Base-by-base conservation (phyloP, 2,797 vertebrate genomes). In the Enteromius anoplus region DNA sequence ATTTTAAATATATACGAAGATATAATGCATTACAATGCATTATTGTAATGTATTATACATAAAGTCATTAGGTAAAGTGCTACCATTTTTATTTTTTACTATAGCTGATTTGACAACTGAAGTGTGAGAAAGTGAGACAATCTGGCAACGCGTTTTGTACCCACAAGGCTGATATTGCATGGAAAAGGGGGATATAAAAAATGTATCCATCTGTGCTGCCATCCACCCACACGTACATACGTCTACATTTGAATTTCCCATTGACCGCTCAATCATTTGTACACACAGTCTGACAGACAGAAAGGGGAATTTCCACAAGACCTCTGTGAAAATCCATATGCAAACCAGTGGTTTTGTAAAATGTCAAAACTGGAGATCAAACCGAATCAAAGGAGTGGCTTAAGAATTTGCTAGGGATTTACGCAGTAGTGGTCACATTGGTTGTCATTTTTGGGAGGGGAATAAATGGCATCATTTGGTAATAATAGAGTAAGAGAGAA, bases 401-500 rank as follows among this genome's bases (percentile, higher is more conserved):
- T 29, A 55, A 37, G 17, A 70, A 62, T 77, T 78, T 45, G 47
- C 81, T 58, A 3, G 62, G 37, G 85, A 77, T 80, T 86, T 86
- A 79, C 51, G 42, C 64, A 58, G 53, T 78, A 58, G 83, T 78
- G 85, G 82, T 82, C 80, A 80, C 80, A 62, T 40, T 72, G 80
- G 70, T 84, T 83, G 80, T 78, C 83, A 83, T 77, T 86, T 72
- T 58, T 84, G 85, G 85, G 87, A 82, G 85, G 79, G 81, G 76
- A 80, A 64, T 82, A 64, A 47, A 51, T 85, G 75, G 19, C 66
- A 83, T 72, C 47, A 81, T 81, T 84, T 53, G 26, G 40, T 76
- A 82, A 80, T 84, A 82, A 84, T 49, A 84, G 45, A 84, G 75
- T 80, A 81, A 64, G 26, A 75, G 64, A 26, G 26, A 9, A 66